A percentile compares a stretch with the other conserved stretches of the same genome.
Conservation (phyloP, 2,888 invertebrate genomes). For the Catotricha subobsoleta region DNA sequence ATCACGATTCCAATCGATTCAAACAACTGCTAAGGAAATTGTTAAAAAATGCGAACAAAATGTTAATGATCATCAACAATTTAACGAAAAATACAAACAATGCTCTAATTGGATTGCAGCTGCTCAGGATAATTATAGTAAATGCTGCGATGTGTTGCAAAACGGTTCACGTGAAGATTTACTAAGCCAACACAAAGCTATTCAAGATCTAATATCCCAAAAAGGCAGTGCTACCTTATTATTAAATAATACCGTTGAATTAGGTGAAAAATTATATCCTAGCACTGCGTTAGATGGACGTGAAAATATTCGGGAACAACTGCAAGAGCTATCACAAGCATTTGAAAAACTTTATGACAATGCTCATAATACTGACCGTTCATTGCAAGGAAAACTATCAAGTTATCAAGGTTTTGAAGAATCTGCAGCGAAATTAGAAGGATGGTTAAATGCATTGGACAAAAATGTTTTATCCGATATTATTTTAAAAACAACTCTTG, state of each 20-base stretch:
- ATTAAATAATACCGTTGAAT: constrained; percentile 67
- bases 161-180: constrained; percentile 49
- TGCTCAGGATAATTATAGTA: constrained; percentile 53
- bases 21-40: constrained; percentile 74
- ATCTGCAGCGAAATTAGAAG: constrained; percentile 54
- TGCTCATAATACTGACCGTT: constrained; percentile 56
- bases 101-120: constrained; percentile 64
- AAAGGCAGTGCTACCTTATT: constrained; percentile 55
- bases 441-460: constrained; percentile 63
- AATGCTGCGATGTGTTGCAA: constrained; percentile 43
- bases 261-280: constrained; percentile 73
- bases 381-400: constrained; percentile 64
- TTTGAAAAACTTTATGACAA: constrained; percentile 67
- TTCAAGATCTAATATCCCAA: constrained; percentile 56
- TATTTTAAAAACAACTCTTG: constrained; percentile 65
- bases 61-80: constrained; percentile 59
- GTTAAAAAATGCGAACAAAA: constrained; percentile 85
- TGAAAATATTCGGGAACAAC: constrained; percentile 63
- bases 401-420: constrained; percentile 87
- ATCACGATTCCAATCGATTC: constrained; percentile 76
- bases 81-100: constrained; percentile 66
- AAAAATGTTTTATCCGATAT: constrained; percentile 58
- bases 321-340: constrained; percentile 67
- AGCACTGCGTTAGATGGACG: constrained; percentile 75
- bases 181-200: constrained; percentile 44